A percentile compares a stretch with the other conserved stretches of the same genome.
Evolutionary conservation across 2,797 vertebrate species (phyloP).

Genomic region (Leptodactylus fallax): DNA sequence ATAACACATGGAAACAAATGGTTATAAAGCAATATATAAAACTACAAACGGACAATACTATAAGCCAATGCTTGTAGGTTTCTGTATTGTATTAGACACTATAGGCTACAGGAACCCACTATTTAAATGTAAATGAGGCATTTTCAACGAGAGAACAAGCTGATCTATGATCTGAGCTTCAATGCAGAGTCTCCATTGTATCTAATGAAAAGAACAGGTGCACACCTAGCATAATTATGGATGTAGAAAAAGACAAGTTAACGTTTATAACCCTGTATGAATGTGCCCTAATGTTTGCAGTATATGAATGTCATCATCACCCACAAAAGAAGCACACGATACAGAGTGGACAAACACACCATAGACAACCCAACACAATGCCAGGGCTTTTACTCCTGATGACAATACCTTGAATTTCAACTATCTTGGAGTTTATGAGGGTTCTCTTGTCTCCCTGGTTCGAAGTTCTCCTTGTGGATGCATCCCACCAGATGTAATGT

Average conservation of each 20-base stretch:
- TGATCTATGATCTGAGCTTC: neutral
- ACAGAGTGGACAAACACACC: neutral
- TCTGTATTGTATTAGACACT: too few relatives aligned
- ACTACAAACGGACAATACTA: too few relatives aligned
- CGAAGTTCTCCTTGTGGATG: slow-evolving; percentile 44
- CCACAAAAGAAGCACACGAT: slow-evolving; percentile 3
- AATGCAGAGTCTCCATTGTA: slow-evolving; percentile 9
- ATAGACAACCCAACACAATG: neutral
- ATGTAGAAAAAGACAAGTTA: slow-evolving; percentile 12
- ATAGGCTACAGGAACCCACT: neutral
- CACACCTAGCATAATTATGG: slow-evolving; percentile 23
- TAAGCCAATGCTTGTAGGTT: too few relatives aligned
- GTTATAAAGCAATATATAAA: neutral
- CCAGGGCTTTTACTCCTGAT: neutral
- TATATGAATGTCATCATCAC: neutral
- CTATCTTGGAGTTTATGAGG: slow-evolving; percentile 17
- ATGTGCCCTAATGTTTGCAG: slow-evolving; percentile 20
- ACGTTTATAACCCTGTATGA: neutral
- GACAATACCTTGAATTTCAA: slow-evolving; percentile 52
- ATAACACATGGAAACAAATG: neutral
- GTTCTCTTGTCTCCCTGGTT: slow-evolving; percentile 36
- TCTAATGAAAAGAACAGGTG: slow-evolving; percentile 36
- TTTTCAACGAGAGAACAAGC: slow-evolving; percentile 11
- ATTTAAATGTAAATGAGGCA: slow-evolving; percentile 27
- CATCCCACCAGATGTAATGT: slow-evolving; percentile 46